Base-by-base conservation (phyloP, 2,888 invertebrate species). In the Morpho achilles region DNA sequence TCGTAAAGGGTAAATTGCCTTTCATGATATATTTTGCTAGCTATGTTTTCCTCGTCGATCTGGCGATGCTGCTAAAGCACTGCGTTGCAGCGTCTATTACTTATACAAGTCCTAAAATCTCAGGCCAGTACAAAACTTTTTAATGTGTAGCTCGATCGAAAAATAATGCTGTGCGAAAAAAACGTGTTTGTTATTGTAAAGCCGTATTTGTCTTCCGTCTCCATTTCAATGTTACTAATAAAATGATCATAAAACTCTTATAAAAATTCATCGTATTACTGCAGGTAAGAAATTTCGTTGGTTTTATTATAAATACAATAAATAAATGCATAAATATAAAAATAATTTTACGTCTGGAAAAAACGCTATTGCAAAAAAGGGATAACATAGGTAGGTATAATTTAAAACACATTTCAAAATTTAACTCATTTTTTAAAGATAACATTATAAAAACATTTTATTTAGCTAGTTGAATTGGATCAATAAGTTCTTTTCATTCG, bases 161-260 rank as follows among this genome's bases (percentile, higher is more conserved):
- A 53, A 53, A 53, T 42, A 56, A 56, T 56, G 56, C 23, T 50
- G 43, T 49, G 52, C 48, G 8, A 52, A 53, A 47, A 47, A 32
- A 53, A 53, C 40, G 7, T 53, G 45, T 53, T 46, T 47, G 46
- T 41, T 40, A 46, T 53, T 39, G 41, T 40, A 53, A 53, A 53
- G 45, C 53, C 53, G 53, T 53, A 53, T 46, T 53, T 53, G 53
- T 53, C 53, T 53, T 53, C 53, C 53, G 53, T 53, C 53, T 53
- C 39, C 40, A 10, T 47, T 55, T 50, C 43, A 59, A 56, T 56
- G 46, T 43, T 45, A 51, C 42, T 55, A 23, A 44, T 47, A 56
- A 47, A 50, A 47, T 32, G 50, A 50, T 54, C 23, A 40, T 48
- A 43, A 40, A 54, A 47, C 23, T 41, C 47, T 41, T 47, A 47